A percentile compares a stretch with the other conserved stretches of the same genome.
Evolutionary conservation across 2,113 vertebrate species (phyloP).

Genomic region (Apus apus): DNA sequence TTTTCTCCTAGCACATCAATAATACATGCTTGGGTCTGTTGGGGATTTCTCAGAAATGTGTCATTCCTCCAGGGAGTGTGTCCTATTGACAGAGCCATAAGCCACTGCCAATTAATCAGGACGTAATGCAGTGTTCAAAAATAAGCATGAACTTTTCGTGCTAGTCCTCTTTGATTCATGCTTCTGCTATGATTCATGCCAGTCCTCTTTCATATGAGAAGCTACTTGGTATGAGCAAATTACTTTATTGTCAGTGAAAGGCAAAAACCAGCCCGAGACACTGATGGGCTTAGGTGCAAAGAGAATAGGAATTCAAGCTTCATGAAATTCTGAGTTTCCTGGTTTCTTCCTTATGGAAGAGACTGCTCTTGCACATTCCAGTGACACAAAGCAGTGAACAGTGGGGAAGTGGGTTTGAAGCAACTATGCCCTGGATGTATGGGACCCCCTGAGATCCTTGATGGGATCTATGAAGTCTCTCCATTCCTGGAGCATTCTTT

Average conservation of each 20-base stretch:
- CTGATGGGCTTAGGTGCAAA: not conserved
- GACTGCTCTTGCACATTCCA: not conserved
- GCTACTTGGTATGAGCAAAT: not conserved
- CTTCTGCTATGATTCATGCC: not conserved
- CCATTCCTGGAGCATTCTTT: not conserved
- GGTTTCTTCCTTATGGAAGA: not conserved
- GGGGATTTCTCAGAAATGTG: not conserved
- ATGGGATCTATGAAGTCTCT: not conserved
- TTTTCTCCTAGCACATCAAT: conserved; percentile 18
- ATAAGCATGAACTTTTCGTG: not conserved
- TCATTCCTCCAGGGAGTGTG: not conserved
- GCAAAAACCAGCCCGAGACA: not conserved
- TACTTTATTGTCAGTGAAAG: not conserved
- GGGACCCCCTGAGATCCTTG: not conserved
- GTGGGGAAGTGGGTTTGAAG: not conserved
- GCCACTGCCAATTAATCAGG: conserved; percentile 22
- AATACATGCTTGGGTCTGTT: not conserved
- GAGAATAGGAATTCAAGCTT: not conserved
- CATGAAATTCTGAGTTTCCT: not conserved
- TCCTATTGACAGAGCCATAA: conserved; percentile 17
- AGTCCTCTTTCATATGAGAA: not conserved
- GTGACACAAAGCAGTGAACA: not conserved
- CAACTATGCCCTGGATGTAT: not conserved
- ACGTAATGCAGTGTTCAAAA: conserved; percentile 10
- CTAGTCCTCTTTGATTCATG: conserved; percentile 9